Evolutionary conservation across 2,797 vertebrate genomes (phyloP), one percentile per base, ranked within the genome.

Genomic region (Liparis tanakae): DNA sequence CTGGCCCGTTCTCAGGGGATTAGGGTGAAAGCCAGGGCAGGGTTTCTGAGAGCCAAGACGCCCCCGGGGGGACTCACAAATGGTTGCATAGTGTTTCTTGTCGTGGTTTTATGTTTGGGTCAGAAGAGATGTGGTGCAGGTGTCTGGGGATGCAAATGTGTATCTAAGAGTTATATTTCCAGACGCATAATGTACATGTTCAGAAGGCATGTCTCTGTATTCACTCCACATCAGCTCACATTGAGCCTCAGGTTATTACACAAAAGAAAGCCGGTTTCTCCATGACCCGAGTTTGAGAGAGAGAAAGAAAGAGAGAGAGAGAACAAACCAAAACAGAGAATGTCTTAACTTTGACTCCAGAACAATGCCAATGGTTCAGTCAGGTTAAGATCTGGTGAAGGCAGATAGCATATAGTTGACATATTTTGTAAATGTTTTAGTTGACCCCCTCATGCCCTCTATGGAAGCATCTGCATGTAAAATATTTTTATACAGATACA

Each of bases 21-120:
- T 86, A 88, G 75, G 67, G 83, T 13, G 36, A 86, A 88, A 65
- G 84, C 76, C 84, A 71, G 86, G 78, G 43, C 90, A 74, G 75
- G 69, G 85, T 91, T 91, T 87, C 89, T 8, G 15, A 53, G 80
- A 86, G 83, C 84, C 80, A 86, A 86, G 81, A 80, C 77, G 59
- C 83, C 73, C 85, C 78, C 76, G 6, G 80, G 81, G 85, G 83
- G 84, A 88, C 80, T 88, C 88, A 30, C 82, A 87, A 91, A 91
- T 73, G 82, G 88, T 80, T 81, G 84, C 86, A 33, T 87, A 70
- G 69, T 83, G 87, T 88, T 88, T 88, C 87, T 88, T 82, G 72
- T 89, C 65, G 71, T 58, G 90, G 89, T 83, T 87, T 93, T 74
- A 77, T 88, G 88, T 91, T 89, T 74, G 2, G 89, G 85, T 88